Conservation (phyloP, 2,888 invertebrate species). For the Epistrophella euchroma region DNA sequence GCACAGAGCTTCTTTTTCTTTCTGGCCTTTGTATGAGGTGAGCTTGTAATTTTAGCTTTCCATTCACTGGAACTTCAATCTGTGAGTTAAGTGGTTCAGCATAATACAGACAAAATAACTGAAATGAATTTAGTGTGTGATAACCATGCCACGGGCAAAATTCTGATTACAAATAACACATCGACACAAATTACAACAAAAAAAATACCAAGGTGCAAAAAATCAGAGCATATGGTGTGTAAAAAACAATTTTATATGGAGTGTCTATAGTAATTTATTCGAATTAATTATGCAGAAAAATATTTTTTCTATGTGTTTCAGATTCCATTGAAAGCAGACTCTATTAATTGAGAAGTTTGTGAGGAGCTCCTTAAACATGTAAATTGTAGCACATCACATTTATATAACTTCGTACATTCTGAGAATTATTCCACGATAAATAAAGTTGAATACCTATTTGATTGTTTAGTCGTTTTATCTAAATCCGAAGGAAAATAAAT, state of each 20-base stretch:
- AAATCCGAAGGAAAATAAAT: not conserved
- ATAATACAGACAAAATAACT: conserved; percentile 22
- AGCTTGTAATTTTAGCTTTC: conserved; percentile 44
- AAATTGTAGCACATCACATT: too few species aligned
- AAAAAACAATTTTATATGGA: conserved; percentile 70
- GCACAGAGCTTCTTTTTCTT: conserved; percentile 16
- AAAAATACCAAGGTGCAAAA: conserved; percentile 36
- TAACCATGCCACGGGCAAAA: conserved; percentile 70
- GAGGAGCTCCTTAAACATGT: conserved; percentile 31
- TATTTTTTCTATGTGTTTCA: conserved; percentile 12
- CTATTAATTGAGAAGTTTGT: conserved; percentile 64
- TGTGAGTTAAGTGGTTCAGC: conserved; percentile 61
- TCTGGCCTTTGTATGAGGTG: conserved; percentile 6
- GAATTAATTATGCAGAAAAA: conserved; percentile 70
- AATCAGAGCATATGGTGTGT: conserved; percentile 60
- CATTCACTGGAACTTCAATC: conserved; percentile 46
- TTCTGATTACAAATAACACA: conserved; percentile 52
- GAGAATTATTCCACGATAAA: conserved; percentile 30
- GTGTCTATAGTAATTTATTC: conserved; percentile 72
- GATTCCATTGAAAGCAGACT: not conserved
- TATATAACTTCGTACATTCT: too few species aligned
- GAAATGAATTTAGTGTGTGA: conserved; percentile 75
- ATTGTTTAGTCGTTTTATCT: conserved; percentile 4
- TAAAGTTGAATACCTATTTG: conserved; percentile 45
- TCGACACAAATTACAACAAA: conserved; percentile 20